Conservation (phyloP, 2,888 invertebrate genomes). For the Drosophila infuscata region DNA sequence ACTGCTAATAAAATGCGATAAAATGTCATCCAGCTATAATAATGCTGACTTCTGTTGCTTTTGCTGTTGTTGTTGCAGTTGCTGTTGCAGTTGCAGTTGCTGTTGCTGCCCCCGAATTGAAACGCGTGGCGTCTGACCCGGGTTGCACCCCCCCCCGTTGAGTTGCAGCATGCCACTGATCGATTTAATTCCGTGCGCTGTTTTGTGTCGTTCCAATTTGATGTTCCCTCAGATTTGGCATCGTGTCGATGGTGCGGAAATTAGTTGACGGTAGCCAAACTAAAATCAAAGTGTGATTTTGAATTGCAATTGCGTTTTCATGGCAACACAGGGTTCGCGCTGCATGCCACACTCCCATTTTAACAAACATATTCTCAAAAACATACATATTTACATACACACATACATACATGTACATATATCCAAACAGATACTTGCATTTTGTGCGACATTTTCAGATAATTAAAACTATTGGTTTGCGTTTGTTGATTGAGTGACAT, state of each 20-base stretch:
- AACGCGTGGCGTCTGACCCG: neutral
- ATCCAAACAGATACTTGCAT: neutral
- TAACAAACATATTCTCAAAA: slow-evolving; percentile 7
- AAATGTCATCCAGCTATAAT: slow-evolving; percentile 64
- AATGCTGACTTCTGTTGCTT: slow-evolving; percentile 38
- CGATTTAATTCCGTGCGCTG: slow-evolving; percentile 63
- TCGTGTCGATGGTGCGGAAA: slow-evolving; percentile 64
- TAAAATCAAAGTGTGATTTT: slow-evolving; percentile 32
- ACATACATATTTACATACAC: neutral
- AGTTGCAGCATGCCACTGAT: slow-evolving; percentile 44
- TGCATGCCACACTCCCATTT: slow-evolving; percentile 1
- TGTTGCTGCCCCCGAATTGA: slow-evolving; percentile 1
- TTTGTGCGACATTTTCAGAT: slow-evolving; percentile 9
- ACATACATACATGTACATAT: neutral
- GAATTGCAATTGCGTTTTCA: slow-evolving; percentile 29
- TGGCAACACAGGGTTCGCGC: neutral
- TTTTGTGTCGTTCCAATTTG: slow-evolving; percentile 55
- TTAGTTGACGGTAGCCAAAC: slow-evolving; percentile 57
- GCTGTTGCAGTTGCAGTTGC: neutral
- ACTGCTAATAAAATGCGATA: slow-evolving; percentile 74
- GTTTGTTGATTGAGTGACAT: slow-evolving; percentile 13
- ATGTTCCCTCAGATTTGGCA: slow-evolving; percentile 44
- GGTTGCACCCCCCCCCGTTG: neutral
- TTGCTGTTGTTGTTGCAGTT: neutral
- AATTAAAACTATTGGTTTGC: slow-evolving; percentile 9